A percentile compares a stretch with the other conserved stretches of the same genome.
Evolutionary conservation across 1,140 invertebrate species (phyloP).

Genomic region (Bathynomus jamesi): DNA sequence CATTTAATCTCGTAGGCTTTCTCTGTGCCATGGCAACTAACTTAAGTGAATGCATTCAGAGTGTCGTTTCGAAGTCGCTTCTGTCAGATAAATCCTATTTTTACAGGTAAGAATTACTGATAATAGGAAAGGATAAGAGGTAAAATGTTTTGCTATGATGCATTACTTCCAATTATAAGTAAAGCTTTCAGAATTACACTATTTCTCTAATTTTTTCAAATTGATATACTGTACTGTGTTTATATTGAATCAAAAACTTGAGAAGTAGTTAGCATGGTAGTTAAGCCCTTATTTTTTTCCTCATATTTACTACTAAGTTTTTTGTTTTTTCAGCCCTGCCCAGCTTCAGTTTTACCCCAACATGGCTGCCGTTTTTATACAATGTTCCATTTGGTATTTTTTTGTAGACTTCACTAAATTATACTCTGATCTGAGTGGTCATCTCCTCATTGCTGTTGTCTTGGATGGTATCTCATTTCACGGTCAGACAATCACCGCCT

Average conservation of each 20-base stretch:
- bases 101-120: constrained; percentile 75
- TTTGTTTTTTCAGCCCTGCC: constrained; percentile 55
- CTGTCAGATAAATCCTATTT: constrained; percentile 69
- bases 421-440: constrained; percentile 44
- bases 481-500: constrained; percentile 78
- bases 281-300: no score
- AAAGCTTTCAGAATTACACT: no score
- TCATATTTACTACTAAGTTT: neutral
- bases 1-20: constrained; percentile 69
- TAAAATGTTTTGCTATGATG: no score
- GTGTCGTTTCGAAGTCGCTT: constrained; percentile 75
- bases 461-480: constrained; percentile 77
- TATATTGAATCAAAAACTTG: no score
- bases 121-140: no score
- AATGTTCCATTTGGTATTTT: constrained; percentile 64
- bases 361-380: constrained; percentile 66
- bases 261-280: no score
- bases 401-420: constrained; percentile 56
- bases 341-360: constrained; percentile 80
- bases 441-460: constrained; percentile 55
- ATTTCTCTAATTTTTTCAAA: no score
- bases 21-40: constrained; percentile 70
- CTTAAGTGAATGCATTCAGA: constrained; percentile 75
- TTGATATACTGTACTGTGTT: no score
- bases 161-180: no score